Conservation (phyloP, 2,888 invertebrate species). For the Drosophila peninsularis region DNA sequence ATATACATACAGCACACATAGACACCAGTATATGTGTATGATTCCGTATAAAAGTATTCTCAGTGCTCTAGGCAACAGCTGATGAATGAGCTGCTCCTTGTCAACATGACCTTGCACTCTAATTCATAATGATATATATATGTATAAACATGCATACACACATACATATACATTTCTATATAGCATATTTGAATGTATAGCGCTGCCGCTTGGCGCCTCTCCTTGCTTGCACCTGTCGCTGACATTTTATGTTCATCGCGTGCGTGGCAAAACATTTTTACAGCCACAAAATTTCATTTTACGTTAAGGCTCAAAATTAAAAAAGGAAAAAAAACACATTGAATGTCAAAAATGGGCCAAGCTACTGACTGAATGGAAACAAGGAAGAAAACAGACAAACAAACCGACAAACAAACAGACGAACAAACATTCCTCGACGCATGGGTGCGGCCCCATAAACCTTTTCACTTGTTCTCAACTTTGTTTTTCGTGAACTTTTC, state of each 20-base stretch:
- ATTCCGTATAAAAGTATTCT: background rate
- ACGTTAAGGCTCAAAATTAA: conserved; percentile 45
- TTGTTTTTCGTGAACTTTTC: background rate
- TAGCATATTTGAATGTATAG: conserved; percentile 9
- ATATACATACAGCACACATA: background rate
- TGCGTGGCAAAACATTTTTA: conserved; percentile 69
- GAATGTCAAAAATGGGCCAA: conserved; percentile 19
- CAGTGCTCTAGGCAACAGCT: background rate
- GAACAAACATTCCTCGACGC: conserved; percentile 8
- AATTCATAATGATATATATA: conserved; percentile 18
- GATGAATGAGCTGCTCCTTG: background rate
- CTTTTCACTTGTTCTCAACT: background rate
- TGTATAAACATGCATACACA: conserved; percentile 4
- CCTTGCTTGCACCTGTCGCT: conserved; percentile 62
- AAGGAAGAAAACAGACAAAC: conserved; percentile 11
- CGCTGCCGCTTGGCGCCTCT: conserved; percentile 16
- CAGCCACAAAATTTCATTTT: conserved; percentile 75
- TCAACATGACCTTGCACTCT: conserved; percentile 39
- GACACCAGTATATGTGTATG: no score
- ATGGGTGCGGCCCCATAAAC: conserved; percentile 35
- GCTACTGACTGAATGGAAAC: conserved; percentile 22
- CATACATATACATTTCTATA: background rate
- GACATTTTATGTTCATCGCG: conserved; percentile 61
- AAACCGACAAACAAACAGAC: background rate
- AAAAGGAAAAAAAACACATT: background rate